phyloP scores from a whole-genome alignment of 1,140 invertebrate species.

The Eumeta japonica region DNA sequence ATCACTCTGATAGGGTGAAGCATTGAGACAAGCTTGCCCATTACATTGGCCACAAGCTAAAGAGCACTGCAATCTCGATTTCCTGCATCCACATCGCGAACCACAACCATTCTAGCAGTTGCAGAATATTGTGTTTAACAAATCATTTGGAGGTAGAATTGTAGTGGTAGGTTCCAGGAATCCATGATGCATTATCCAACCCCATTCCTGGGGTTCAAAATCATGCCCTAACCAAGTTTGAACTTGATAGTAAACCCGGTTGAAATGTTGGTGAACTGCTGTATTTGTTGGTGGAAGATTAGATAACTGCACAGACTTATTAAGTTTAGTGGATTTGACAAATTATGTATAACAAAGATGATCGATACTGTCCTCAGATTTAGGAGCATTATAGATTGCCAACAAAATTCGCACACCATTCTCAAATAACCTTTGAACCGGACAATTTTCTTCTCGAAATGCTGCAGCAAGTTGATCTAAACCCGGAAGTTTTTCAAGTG shows the following conservation, averaged over 20 bases:
- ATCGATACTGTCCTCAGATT: slow-evolving; percentile 25
- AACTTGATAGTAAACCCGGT: too few species aligned
- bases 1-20: slow-evolving; percentile 17
- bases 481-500: slow-evolving; percentile 17
- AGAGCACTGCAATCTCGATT: slow-evolving; percentile 25
- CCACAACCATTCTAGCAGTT: slow-evolving; percentile 31
- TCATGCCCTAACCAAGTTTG: too few species aligned
- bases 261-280: slow-evolving; percentile 33
- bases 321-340: slow-evolving; percentile 25
- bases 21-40: too few species aligned
- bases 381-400: too few species aligned
- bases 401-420: slow-evolving; percentile 23
- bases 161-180: slow-evolving; percentile 28
- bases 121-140: slow-evolving; percentile 25
- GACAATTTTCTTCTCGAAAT: slow-evolving; percentile 31
- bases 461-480: slow-evolving; percentile 23
- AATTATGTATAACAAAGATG: slow-evolving; percentile 23
- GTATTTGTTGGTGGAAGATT: slow-evolving; percentile 24
- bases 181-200: too few species aligned
- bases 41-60: too few species aligned
- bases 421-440: slow-evolving; percentile 23
- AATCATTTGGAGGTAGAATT: slow-evolving; percentile 21
- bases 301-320: slow-evolving; percentile 27
- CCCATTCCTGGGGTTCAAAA: too few species aligned
- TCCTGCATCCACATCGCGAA: too few species aligned